Percentiles rank a stretch among this genome's conserved stretches.
Evolutionary conservation across 2,113 vertebrate genomes (phyloP).

Genomic region (Glaucomys volans): DNA sequence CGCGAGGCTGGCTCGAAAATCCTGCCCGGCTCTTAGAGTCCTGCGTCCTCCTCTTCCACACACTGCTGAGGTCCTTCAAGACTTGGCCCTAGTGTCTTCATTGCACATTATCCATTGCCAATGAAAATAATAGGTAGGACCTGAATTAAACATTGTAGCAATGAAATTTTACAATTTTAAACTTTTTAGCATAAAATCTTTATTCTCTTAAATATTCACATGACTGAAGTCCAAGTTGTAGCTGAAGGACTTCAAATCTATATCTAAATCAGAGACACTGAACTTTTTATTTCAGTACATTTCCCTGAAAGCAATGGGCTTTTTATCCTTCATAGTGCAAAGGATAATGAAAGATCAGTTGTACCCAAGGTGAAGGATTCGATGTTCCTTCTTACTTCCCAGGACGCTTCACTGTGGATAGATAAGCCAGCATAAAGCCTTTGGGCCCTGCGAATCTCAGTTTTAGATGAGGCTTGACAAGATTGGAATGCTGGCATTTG

Average conservation of each 20-base stretch:
- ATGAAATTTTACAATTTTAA: background rate
- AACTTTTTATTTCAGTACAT: background rate
- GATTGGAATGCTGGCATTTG: too few relatives aligned
- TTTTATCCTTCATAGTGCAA: background rate
- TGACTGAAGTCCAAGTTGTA: background rate
- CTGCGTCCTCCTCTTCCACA: background rate
- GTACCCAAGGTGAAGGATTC: background rate
- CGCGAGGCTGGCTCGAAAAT: background rate
- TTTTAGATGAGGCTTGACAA: background rate
- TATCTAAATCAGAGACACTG: background rate
- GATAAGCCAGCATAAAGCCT: background rate
- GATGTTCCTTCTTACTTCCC: background rate
- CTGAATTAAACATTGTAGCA: background rate
- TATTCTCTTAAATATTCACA: background rate
- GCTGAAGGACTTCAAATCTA: background rate
- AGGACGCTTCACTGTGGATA: background rate
- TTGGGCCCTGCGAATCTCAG: background rate
- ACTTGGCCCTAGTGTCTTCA: background rate
- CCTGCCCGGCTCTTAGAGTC: background rate
- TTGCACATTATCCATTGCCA: background rate
- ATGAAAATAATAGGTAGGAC: background rate
- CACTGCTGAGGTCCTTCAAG: background rate
- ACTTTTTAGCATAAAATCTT: constrained; percentile 25
- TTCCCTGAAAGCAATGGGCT: background rate
- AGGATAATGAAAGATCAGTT: background rate